Evolutionary conservation across 2,888 invertebrate species (phyloP).

Genomic region (Sericinus montela): DNA sequence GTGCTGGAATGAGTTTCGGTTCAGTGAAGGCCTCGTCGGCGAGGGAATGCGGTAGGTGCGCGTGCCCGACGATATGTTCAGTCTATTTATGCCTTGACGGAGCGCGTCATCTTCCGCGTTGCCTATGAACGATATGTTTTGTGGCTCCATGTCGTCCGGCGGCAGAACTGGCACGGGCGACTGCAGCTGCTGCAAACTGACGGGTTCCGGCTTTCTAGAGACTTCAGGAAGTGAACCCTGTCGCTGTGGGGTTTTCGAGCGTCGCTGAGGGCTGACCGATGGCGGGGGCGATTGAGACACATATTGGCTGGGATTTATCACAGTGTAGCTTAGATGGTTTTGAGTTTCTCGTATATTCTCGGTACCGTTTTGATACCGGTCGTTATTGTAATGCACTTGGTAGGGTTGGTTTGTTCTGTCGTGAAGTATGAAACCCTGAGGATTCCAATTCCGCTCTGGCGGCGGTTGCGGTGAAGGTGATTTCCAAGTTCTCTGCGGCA

Average conservation of each 20-base stretch:
- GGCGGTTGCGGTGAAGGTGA: constrained; percentile 42
- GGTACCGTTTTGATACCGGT: constrained; percentile 83
- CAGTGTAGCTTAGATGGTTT: constrained; percentile 79
- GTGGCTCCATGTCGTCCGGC: constrained; percentile 94
- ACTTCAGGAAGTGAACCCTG: constrained; percentile 72
- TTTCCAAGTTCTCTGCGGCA: constrained; percentile 62
- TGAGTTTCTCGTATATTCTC: constrained; percentile 73
- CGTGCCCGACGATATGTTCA: constrained; percentile 92
- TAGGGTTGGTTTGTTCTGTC: constrained; percentile 67
- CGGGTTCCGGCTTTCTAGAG: constrained; percentile 49
- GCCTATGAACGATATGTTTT: constrained; percentile 95
- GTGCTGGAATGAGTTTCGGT: constrained; percentile 85
- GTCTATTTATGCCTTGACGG: constrained; percentile 84
- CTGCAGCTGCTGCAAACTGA: constrained; percentile 73
- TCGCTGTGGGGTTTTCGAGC: constrained; percentile 76
- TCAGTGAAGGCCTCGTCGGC: constrained; percentile 87
- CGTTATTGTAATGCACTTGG: constrained; percentile 60
- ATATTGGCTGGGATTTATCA: constrained; percentile 78
- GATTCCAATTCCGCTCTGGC: constrained; percentile 59
- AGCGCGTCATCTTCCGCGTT: constrained; percentile 80
- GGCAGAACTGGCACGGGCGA: constrained; percentile 83
- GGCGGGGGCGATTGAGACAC: constrained; percentile 75
- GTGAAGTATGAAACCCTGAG: constrained; percentile 83
- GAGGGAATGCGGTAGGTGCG: constrained; percentile 94
- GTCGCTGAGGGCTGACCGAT: constrained; percentile 83